These are phyloP conservation scores for Lypha dubia DNA, from an alignment of 2,888 invertebrate genomes.

Conservation along the genomic window DNA sequence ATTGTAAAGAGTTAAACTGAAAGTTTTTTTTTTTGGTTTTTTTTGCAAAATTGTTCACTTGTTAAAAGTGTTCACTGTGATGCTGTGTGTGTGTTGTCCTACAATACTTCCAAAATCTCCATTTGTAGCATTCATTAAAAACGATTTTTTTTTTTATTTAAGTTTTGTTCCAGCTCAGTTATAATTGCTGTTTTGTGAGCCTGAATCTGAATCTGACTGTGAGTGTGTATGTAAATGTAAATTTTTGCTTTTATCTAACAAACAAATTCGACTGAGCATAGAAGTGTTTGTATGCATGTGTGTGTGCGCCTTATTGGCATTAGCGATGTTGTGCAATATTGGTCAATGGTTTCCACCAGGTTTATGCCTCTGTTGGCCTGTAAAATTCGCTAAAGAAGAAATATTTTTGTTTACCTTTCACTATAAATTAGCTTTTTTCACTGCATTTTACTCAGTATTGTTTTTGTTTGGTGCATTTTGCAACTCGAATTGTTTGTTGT, in stretches of 20 bases:
- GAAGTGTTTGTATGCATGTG: background rate
- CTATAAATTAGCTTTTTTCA: constrained; percentile 64
- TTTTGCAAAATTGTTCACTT: background rate
- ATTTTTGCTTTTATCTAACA: constrained; percentile 46
- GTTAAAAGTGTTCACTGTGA: constrained; percentile 7
- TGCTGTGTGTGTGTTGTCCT: background rate
- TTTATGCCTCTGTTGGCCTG: constrained; percentile 57
- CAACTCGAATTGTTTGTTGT: constrained; percentile 33
- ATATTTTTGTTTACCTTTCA: constrained; percentile 69
- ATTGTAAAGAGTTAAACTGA: background rate
- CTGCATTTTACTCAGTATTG: constrained; percentile 49
- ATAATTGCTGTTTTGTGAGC: constrained; percentile 5
- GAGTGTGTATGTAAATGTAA: constrained; percentile 26
- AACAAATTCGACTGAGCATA: constrained; percentile 23
- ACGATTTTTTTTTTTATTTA: constrained; percentile 52
- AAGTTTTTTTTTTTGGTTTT: no score
- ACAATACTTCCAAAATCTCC: constrained; percentile 39
- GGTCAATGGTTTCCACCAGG: constrained; percentile 57
- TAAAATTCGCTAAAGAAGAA: constrained; percentile 30
- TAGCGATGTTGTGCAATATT: constrained; percentile 57
- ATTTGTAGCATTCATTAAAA: constrained; percentile 53
- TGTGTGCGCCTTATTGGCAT: constrained; percentile 15
- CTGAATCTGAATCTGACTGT: background rate
- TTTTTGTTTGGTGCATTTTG: no score
- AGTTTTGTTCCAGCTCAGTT: constrained; percentile 36